A percentile compares a stretch with the other conserved stretches of the same genome.
Conservation (phyloP, 2,113 vertebrate species). For the Spheniscus mendiculus region DNA sequence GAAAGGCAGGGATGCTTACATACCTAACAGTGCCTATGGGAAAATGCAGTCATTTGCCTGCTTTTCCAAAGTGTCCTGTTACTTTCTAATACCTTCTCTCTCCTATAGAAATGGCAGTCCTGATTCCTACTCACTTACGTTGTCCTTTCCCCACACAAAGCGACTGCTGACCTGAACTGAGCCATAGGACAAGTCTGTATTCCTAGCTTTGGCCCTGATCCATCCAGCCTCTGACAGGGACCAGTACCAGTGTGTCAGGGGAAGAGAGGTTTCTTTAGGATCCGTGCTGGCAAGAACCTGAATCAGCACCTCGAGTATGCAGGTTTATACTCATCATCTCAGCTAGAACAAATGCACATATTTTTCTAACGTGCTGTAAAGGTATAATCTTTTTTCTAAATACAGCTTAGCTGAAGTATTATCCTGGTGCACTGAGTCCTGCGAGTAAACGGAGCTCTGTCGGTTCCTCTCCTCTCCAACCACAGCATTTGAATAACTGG, state of each 20-base stretch:
- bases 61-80: background rate
- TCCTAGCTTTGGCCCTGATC: background rate
- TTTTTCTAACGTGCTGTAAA: background rate
- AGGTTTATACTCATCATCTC: background rate
- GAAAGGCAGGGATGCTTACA: background rate
- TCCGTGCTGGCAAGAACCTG: background rate
- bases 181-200: background rate
- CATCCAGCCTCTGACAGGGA: background rate
- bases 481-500: background rate
- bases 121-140: rapidly evolving
- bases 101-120: background rate
- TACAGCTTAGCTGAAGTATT: background rate
- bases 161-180: background rate
- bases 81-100: background rate
- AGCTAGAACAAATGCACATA: rapidly evolving
- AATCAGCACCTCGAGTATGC: background rate
- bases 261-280: background rate
- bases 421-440: background rate
- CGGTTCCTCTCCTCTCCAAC: background rate
- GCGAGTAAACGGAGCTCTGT: background rate
- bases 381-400: background rate
- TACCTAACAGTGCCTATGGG: background rate
- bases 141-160: background rate
- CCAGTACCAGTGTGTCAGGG: background rate
- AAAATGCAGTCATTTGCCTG: background rate